Percentiles rank a stretch among this genome's conserved stretches.
These are phyloP conservation scores for Chrysotoxum bicinctum DNA, from an alignment of 2,888 invertebrate genomes.

Conservation along the genomic window DNA sequence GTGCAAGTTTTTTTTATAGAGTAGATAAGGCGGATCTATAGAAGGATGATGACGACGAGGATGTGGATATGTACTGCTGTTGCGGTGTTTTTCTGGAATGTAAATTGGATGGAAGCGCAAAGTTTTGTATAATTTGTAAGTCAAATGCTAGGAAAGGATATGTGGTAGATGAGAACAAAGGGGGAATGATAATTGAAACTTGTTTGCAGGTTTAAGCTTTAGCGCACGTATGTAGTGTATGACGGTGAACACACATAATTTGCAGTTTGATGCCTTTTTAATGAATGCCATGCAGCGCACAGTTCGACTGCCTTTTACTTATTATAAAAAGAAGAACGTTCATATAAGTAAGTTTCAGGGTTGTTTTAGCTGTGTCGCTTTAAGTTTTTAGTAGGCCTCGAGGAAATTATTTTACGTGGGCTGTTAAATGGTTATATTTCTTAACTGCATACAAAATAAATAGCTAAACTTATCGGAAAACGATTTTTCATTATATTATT, in stretches of 20 bases:
- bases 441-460: too few species aligned
- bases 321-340: neutral
- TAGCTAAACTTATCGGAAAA: too few species aligned
- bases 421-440: too few species aligned
- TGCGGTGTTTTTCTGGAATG: slow-evolving; percentile 47
- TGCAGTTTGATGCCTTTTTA: slow-evolving; percentile 65
- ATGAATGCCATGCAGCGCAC: slow-evolving; percentile 41
- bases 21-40: neutral
- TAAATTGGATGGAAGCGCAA: slow-evolving; percentile 64
- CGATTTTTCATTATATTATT: too few species aligned
- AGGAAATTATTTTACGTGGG: neutral
- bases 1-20: slow-evolving; percentile 4
- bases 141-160: slow-evolving; percentile 42
- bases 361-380: too few species aligned
- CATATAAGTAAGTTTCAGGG: neutral
- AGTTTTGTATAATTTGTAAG: slow-evolving; percentile 68
- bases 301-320: slow-evolving; percentile 1
- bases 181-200: slow-evolving; percentile 55
- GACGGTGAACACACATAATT: slow-evolving; percentile 34
- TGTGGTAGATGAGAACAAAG: neutral
- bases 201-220: slow-evolving; percentile 51
- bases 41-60: neutral
- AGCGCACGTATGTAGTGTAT: neutral
- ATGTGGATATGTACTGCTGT: neutral
- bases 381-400: neutral